phyloP scores from a whole-genome alignment of 1,140 invertebrate genomes.

The Tetraneura akinire region DNA sequence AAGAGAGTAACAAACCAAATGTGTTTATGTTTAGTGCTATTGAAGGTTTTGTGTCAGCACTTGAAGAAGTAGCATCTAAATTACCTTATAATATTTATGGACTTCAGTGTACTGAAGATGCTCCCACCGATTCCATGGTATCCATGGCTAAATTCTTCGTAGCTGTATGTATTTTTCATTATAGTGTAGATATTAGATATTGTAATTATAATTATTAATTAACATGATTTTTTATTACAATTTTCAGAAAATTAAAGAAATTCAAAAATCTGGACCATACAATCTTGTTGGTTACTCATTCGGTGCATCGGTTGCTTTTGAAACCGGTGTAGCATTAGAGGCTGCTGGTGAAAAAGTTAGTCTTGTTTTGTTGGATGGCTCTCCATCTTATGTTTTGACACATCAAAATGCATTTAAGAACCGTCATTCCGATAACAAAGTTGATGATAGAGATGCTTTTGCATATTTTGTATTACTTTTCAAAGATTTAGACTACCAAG shows the following conservation, averaged over 20 bases:
- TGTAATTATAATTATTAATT: no score
- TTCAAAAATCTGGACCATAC: slow-evolving; percentile 84
- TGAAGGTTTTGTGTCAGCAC: slow-evolving; percentile 77
- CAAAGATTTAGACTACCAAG: slow-evolving; percentile 72
- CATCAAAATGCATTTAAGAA: slow-evolving; percentile 71
- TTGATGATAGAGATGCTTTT: slow-evolving; percentile 64
- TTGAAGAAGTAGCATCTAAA: slow-evolving; percentile 70
- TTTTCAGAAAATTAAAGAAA: slow-evolving; percentile 68
- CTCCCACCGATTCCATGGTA: slow-evolving; percentile 73
- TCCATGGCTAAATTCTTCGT: slow-evolving; percentile 80
- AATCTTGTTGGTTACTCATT: slow-evolving; percentile 91
- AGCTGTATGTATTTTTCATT: slow-evolving; percentile 58
- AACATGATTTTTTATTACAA: neutral
- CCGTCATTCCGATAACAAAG: slow-evolving; percentile 60
- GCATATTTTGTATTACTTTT: slow-evolving; percentile 81
- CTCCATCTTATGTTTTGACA: slow-evolving; percentile 81
- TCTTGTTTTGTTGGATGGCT: slow-evolving; percentile 88
- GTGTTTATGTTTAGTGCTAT: slow-evolving; percentile 87
- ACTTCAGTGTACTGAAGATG: slow-evolving; percentile 79
- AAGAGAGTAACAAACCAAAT: slow-evolving; percentile 58
- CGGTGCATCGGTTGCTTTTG: slow-evolving; percentile 87
- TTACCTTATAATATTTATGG: slow-evolving; percentile 82
- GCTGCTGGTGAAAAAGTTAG: slow-evolving; percentile 65
- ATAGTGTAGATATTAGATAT: accelerated
- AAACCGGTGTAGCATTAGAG: slow-evolving; percentile 87